Percentiles rank a stretch among this genome's conserved stretches.
Evolutionary conservation across 2,888 invertebrate species (phyloP).

Genomic region (Atethmia centrago): DNA sequence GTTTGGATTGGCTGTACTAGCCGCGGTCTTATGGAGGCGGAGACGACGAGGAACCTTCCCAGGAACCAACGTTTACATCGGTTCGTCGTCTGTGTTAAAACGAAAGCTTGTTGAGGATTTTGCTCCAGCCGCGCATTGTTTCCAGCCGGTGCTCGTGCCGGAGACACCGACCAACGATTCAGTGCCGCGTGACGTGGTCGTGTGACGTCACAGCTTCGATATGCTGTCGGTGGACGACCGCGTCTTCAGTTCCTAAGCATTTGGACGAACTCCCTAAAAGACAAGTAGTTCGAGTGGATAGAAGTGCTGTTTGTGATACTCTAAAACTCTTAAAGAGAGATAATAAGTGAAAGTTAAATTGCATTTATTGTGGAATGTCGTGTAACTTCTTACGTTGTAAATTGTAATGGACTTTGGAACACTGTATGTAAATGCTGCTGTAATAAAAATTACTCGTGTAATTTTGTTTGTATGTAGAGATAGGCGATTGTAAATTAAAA

Average conservation of each 20-base stretch:
- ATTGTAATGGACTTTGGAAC: slow-evolving; percentile 71
- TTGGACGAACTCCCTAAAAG: slow-evolving; percentile 77
- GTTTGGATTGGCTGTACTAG: slow-evolving; percentile 87
- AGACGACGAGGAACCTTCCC: slow-evolving; percentile 89
- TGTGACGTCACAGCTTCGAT: slow-evolving; percentile 92
- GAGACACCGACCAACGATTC: slow-evolving; percentile 85
- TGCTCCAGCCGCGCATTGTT: slow-evolving; percentile 87
- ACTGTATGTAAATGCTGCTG: slow-evolving; percentile 83
- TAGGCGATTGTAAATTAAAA: slow-evolving; percentile 88
- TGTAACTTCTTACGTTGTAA: slow-evolving; percentile 76
- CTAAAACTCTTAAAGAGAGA: slow-evolving; percentile 69
- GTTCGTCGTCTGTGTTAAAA: slow-evolving; percentile 91
- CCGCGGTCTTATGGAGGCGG: slow-evolving; percentile 90
- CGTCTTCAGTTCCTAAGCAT: slow-evolving; percentile 90
- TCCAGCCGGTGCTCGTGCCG: slow-evolving; percentile 91
- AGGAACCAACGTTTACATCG: slow-evolving; percentile 91
- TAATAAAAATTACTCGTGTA: slow-evolving; percentile 81
- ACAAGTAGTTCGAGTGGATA: slow-evolving; percentile 75
- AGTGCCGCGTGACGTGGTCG: slow-evolving; percentile 90
- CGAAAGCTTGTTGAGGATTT: slow-evolving; percentile 92
- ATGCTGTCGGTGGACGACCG: slow-evolving; percentile 90
- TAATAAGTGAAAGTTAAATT: slow-evolving; percentile 75
- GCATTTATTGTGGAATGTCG: slow-evolving; percentile 75
- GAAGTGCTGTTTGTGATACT: slow-evolving; percentile 75
- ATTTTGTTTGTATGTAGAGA: slow-evolving; percentile 83